Evolutionary conservation across 23 tunicate genomes (phyloP), one percentile per base, ranked within the genome.

Genomic region (Halocynthia aurantium): DNA sequence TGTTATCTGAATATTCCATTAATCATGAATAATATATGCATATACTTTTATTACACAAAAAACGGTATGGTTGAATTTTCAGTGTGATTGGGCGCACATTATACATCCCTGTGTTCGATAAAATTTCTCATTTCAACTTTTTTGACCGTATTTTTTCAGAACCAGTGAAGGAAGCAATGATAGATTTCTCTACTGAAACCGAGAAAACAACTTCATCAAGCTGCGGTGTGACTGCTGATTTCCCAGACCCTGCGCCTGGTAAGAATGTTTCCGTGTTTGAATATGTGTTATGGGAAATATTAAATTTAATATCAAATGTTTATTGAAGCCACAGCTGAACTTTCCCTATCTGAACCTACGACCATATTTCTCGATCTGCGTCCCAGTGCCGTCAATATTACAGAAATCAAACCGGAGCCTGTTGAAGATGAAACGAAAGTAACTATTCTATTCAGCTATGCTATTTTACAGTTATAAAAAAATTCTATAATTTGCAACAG

Each of bases 291-390:
- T 58, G 63, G 4, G 4, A 15, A 58, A 13, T 58, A 58, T n/a
- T 2, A 13, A 15, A 58, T n/a, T 58, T 58, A 58, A n/a, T 58
- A 2, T 1, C 17, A 4, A 15, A 58, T 13, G 17, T 58, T 15
- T n/a, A 58, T n/a, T 58, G 15, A n/a, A 58, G n/a, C 2, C 2
- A 13, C 17, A 1, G n/a, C 63, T 20, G 83, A 69, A 54, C 50
- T 80, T 0, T 17, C 76, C 20, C 68, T 69, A 55, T 80, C 83
- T 52, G 83, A 80, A 69, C 83, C 83, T 44, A 80, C 83, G 69
- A 80, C 83, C 21, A 80, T 80, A 52, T 80, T 15, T 80, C 60
- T 80, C 51, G 83, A 80, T 54, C 67, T 80, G 8, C 75, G 83
- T 8, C 65, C 75, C 51, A 58, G 49, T 31, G 67, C 57, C 44